phyloP scores from a whole-genome alignment of 2,113 vertebrate genomes.

The Platichthys flesus region DNA sequence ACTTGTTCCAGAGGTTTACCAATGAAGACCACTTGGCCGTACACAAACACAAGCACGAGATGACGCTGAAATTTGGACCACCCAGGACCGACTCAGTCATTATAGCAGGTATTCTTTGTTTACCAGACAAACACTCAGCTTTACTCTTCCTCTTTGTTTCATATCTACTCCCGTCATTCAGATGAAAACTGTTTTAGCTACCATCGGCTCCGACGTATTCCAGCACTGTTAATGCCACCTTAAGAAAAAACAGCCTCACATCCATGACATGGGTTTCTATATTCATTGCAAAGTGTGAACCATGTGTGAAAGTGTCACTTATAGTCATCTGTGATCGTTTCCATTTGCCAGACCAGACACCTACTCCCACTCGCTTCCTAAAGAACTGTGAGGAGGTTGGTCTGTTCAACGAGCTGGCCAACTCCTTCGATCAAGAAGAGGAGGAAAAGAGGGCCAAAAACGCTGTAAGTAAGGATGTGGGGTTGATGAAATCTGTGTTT shows the following conservation, averaged over 20 bases:
- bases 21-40: slow-evolving; percentile 99
- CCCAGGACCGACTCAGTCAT: slow-evolving; percentile 96
- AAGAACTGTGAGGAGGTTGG: slow-evolving; percentile 99
- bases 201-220: not conserved
- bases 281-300: slow-evolving; percentile 41
- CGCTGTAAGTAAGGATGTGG: slow-evolving; percentile 73
- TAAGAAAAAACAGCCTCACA: slow-evolving; percentile 6
- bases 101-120: slow-evolving; percentile 89
- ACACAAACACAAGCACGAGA: slow-evolving; percentile 99
- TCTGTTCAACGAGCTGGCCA: slow-evolving; percentile 95
- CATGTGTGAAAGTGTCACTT: slow-evolving; percentile 39
- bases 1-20: slow-evolving; percentile 90
- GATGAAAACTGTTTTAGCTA: not conserved
- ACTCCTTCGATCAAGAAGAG: slow-evolving; percentile 95
- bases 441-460: slow-evolving; percentile 89
- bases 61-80: slow-evolving; percentile 98
- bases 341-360: slow-evolving; percentile 91
- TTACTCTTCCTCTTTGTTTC: not conserved
- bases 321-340: slow-evolving; percentile 50
- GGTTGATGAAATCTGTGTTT: slow-evolving; percentile 8
- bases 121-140: not conserved
- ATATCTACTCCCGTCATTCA: not conserved
- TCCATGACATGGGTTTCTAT: slow-evolving; percentile 30
- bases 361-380: slow-evolving; percentile 96
- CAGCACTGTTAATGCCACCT: not conserved